Conservation (phyloP, 2,888 invertebrate species). For the Dorcus hopei region DNA sequence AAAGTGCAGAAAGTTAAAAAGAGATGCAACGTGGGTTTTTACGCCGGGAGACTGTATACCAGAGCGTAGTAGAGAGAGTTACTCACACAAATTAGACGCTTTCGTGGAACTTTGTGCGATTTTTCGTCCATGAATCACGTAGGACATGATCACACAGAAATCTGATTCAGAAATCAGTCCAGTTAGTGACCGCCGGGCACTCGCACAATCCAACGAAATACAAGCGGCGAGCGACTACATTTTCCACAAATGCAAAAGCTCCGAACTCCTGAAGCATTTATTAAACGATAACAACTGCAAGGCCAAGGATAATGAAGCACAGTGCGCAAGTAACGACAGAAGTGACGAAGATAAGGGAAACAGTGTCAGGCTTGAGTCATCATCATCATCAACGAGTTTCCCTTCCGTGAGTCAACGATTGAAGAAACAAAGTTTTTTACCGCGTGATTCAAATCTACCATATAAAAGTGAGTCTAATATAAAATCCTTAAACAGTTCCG, state of each 20-base stretch:
- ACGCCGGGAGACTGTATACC: constrained; percentile 5
- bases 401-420: constrained; percentile 20
- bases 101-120: constrained; percentile 34
- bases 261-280: constrained; percentile 36
- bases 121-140: constrained; percentile 33
- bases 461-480: background rate
- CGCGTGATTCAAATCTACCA: constrained; percentile 13
- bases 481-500: background rate
- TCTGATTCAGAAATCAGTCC: constrained; percentile 33
- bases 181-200: constrained; percentile 12
- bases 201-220: constrained; percentile 10
- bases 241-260: constrained; percentile 33
- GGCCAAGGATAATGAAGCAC: background rate
- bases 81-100: constrained; percentile 30
- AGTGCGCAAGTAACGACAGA: constrained; percentile 19
- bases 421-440: constrained; percentile 23
- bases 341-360: constrained; percentile 11
- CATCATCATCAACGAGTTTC: background rate
- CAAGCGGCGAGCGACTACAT: constrained; percentile 15
- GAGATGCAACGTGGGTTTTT: constrained; percentile 14
- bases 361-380: background rate
- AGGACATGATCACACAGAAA: constrained; percentile 36
- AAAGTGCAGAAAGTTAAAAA: background rate
- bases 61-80: constrained; percentile 17
- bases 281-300: constrained; percentile 19